Evolutionary conservation across 2,888 invertebrate species (phyloP).

Genomic region (Xestobium rufovillosum): DNA sequence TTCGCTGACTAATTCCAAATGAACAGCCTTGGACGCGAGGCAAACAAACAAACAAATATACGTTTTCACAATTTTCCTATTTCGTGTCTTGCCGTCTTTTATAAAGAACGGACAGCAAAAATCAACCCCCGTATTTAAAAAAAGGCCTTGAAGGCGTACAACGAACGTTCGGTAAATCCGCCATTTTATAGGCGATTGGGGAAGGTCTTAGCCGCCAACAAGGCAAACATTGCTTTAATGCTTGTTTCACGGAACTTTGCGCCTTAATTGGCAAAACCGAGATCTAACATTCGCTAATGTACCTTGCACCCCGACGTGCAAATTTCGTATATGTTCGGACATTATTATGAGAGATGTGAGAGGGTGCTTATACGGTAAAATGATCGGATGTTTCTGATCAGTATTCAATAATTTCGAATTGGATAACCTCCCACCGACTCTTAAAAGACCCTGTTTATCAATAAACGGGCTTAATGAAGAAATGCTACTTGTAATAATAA

Average conservation of each 20-base stretch:
- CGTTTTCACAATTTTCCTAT: constrained; percentile 13
- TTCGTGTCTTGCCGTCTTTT: constrained; percentile 15
- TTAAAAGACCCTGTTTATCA: too few species aligned
- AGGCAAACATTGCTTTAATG: constrained; percentile 12
- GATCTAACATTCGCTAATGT: too few species aligned
- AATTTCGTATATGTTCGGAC: too few species aligned
- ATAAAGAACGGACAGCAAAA: constrained; percentile 20
- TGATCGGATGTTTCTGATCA: too few species aligned
- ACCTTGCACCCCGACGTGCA: too few species aligned
- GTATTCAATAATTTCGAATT: too few species aligned
- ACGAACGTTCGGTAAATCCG: constrained; percentile 16
- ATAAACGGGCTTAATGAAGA: too few species aligned
- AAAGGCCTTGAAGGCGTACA: constrained; percentile 19
- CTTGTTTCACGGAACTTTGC: constrained; percentile 7
- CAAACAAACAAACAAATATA: constrained; percentile 21
- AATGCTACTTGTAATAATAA: too few species aligned
- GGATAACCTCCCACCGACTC: too few species aligned
- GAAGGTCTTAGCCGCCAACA: constrained; percentile 17
- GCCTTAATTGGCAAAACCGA: too few species aligned
- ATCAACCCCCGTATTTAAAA: constrained; percentile 15
- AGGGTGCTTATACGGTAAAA: too few species aligned
- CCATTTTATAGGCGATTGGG: constrained; percentile 14
- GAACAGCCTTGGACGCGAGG: constrained; percentile 18
- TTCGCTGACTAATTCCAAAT: constrained; percentile 19
- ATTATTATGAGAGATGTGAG: too few species aligned